phyloP scores from a whole-genome alignment of 30 jellyfish, hydroid and myxozoan species.

The Turritopsis rubra region DNA sequence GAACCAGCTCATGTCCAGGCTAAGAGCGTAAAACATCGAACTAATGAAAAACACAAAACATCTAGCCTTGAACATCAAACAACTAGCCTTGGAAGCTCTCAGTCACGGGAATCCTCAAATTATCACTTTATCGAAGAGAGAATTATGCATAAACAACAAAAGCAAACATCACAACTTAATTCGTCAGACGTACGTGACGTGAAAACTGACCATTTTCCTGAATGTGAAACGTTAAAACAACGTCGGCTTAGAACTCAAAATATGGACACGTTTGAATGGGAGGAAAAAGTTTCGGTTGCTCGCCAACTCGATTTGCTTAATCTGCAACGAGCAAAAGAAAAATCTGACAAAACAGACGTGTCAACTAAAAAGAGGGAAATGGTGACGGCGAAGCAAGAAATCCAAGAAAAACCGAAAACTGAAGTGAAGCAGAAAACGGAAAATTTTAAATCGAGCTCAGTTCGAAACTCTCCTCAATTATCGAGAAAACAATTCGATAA shows the following conservation, averaged over 20 bases:
- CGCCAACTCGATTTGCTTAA: not conserved
- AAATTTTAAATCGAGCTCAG: not conserved
- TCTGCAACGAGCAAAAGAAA: constrained; percentile 1
- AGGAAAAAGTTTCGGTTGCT: not conserved
- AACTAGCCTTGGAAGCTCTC: not conserved
- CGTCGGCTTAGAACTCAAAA: not conserved
- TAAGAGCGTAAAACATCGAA: not conserved
- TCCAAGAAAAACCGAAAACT: not conserved
- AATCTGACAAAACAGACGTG: not conserved
- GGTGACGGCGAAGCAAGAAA: not conserved
- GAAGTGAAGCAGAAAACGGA: not conserved
- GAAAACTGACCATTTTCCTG: not conserved
- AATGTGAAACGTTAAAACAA: not conserved
- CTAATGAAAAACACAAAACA: not conserved
- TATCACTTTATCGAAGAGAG: not conserved
- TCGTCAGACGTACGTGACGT: not conserved
- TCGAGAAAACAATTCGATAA: not conserved
- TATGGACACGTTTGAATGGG: not conserved
- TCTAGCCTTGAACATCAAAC: not conserved
- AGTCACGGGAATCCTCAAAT: not conserved
- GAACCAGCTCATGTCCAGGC: not conserved
- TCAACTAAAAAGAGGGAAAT: not conserved
- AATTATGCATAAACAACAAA: not conserved
- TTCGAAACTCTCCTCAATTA: not conserved
- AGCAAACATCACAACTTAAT: not conserved